Evolutionary conservation across 2,797 vertebrate genomes (phyloP).

Genomic region (Poeciliopsis gracilis): DNA sequence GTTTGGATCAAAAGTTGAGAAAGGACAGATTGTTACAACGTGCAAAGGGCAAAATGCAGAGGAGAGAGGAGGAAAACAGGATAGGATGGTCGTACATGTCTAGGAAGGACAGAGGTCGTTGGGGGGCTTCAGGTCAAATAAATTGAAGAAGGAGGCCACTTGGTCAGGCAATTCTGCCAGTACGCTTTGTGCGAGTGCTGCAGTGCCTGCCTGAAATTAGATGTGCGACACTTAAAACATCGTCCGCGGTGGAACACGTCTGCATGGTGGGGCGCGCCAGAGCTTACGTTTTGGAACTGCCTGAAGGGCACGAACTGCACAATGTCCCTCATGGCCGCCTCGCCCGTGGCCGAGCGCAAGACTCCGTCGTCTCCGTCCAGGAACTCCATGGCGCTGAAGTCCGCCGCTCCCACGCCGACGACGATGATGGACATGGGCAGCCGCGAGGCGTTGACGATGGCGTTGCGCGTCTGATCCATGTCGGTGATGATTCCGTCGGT

Average conservation of each 20-base stretch:
- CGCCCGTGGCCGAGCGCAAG: slow-evolving; percentile 84
- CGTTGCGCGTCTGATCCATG: slow-evolving; percentile 89
- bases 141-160: slow-evolving; percentile 91
- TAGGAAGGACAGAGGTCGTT: slow-evolving; percentile 73
- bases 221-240: slow-evolving; percentile 51
- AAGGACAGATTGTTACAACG: neutral
- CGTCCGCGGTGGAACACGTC: neutral
- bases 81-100: slow-evolving; percentile 62
- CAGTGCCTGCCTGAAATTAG: slow-evolving; percentile 84
- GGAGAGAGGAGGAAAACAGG: neutral
- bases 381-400: slow-evolving; percentile 96
- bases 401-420: slow-evolving; percentile 91
- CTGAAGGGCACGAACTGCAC: slow-evolving; percentile 98
- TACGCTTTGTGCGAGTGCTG: slow-evolving; percentile 89
- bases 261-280: neutral
- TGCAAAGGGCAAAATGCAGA: neutral
- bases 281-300: slow-evolving; percentile 91
- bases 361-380: slow-evolving; percentile 90
- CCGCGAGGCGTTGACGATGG: slow-evolving; percentile 93
- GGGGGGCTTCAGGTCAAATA: slow-evolving; percentile 87
- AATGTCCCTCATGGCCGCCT: slow-evolving; percentile 90
- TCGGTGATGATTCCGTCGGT: slow-evolving; percentile 98
- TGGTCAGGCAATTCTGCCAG: slow-evolving; percentile 93
- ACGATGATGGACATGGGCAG: slow-evolving; percentile 98
- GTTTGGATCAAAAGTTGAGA: neutral